Evolutionary conservation across 2,113 vertebrate species (phyloP).

Genomic region (Motacilla tschutschensis): DNA sequence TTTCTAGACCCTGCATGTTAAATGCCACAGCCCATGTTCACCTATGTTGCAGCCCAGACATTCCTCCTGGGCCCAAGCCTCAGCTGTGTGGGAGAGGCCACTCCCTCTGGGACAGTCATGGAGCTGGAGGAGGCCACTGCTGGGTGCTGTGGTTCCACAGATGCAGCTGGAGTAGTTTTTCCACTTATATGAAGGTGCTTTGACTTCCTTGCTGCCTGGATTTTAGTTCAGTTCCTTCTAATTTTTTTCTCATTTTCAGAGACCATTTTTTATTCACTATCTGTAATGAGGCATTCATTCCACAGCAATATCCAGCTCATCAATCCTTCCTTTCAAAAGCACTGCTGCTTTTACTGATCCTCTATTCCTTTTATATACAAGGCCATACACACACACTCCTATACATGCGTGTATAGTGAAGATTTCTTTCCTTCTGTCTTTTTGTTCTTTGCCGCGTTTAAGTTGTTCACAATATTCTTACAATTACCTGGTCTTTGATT

Average conservation of each 20-base stretch:
- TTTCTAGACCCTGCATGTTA: neutral
- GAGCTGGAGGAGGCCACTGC: neutral
- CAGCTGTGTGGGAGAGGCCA: neutral
- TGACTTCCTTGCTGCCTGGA: neutral
- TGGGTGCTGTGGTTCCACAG: neutral
- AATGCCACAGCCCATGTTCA: accelerated
- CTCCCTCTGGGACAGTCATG: accelerated
- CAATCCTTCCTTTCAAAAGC: slow-evolving; percentile 30
- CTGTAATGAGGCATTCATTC: slow-evolving; percentile 31
- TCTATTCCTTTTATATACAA: neutral
- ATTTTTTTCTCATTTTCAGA: neutral
- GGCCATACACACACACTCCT: neutral
- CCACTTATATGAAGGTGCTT: neutral
- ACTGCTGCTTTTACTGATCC: slow-evolving; percentile 1
- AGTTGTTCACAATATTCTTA: neutral
- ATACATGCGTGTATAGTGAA: neutral
- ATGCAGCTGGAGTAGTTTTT: neutral
- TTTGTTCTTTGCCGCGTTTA: neutral
- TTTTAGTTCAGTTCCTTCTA: neutral
- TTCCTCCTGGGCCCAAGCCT: too few species aligned
- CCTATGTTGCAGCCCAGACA: neutral
- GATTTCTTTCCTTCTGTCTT: neutral
- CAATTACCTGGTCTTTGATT: neutral
- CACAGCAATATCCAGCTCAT: slow-evolving; percentile 38
- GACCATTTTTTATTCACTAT: slow-evolving; percentile 24